These are phyloP conservation scores for Hypothenemus hampei DNA, from an alignment of 1,140 invertebrate species.

Conservation along the genomic window DNA sequence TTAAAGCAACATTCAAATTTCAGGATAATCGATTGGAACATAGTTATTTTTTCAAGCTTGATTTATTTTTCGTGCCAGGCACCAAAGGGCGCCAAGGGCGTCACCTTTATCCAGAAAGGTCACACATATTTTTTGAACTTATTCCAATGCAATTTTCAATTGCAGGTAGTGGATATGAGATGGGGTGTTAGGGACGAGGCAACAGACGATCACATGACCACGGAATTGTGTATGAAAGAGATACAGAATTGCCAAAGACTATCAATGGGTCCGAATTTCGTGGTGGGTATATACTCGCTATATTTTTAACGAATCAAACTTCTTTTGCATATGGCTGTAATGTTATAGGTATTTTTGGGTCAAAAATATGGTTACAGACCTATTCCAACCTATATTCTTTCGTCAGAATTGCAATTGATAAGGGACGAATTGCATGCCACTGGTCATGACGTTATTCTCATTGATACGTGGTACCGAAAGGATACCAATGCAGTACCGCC, in stretches of 20 bases:
- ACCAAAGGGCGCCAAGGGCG: too few species aligned
- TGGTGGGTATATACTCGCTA: conserved; percentile 44
- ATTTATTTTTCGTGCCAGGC: neutral
- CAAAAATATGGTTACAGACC: conserved; percentile 98
- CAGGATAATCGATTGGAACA: too few species aligned
- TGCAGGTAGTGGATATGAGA: conserved; percentile 95
- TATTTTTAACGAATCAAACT: neutral
- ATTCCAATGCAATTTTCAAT: neutral
- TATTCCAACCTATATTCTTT: conserved; percentile 91
- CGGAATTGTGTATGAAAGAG: conserved; percentile 95
- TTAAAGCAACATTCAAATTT: too few species aligned
- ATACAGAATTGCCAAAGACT: conserved; percentile 95
- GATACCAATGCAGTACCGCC: conserved; percentile 93
- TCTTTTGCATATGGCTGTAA: too few species aligned
- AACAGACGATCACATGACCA: conserved; percentile 98
- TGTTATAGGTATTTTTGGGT: conserved; percentile 83
- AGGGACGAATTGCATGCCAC: conserved; percentile 71
- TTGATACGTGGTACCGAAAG: conserved; percentile 95
- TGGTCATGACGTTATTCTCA: conserved; percentile 74
- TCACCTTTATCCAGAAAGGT: too few species aligned
- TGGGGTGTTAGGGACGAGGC: conserved; percentile 97
- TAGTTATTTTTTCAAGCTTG: neutral
- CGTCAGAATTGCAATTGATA: conserved; percentile 86
- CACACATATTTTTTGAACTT: neutral
- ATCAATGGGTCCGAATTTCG: conserved; percentile 98